Percentiles rank a stretch among this genome's conserved stretches.
Evolutionary conservation across 2,888 invertebrate species (phyloP).

Genomic region (Drosophila ustulata): DNA sequence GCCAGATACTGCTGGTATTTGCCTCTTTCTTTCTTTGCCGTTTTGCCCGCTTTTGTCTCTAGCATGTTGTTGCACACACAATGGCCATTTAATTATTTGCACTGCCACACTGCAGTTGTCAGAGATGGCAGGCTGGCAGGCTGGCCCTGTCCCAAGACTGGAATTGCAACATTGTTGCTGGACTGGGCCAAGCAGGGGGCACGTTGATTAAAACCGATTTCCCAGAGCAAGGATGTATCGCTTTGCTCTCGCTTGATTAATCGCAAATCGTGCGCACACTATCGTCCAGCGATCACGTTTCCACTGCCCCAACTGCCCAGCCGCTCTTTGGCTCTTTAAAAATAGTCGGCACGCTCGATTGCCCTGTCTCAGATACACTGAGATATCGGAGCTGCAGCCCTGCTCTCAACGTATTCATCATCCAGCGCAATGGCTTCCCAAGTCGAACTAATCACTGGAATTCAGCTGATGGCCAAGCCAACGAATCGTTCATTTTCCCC

Average conservation of each 20-base stretch:
- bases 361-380: slow-evolving; percentile 34
- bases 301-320: slow-evolving; percentile 39
- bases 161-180: slow-evolving; percentile 49
- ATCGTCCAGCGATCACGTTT: slow-evolving; percentile 75
- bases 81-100: slow-evolving; percentile 76
- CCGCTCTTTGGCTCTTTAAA: slow-evolving; percentile 29
- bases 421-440: slow-evolving; percentile 5
- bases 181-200: slow-evolving; percentile 6
- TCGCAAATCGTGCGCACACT: slow-evolving; percentile 79
- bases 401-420: slow-evolving; percentile 12
- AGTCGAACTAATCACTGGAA: slow-evolving; percentile 7
- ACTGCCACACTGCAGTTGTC: slow-evolving; percentile 14
- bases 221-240: slow-evolving; percentile 66
- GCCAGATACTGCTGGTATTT: slow-evolving; percentile 38
- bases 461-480: neutral
- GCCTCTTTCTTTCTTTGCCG: neutral
- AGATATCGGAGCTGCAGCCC: slow-evolving; percentile 21
- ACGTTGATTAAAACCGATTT: slow-evolving; percentile 73
- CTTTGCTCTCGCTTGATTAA: slow-evolving; percentile 67
- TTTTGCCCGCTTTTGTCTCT: slow-evolving; percentile 34
- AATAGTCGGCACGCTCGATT: slow-evolving; percentile 55
- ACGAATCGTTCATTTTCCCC: neutral
- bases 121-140: neutral
- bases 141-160: slow-evolving; percentile 21
- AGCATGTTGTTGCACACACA: slow-evolving; percentile 40